These are phyloP conservation scores for Orthonyx spaldingii DNA, from an alignment of 2,113 vertebrate species.

Conservation along the genomic window DNA sequence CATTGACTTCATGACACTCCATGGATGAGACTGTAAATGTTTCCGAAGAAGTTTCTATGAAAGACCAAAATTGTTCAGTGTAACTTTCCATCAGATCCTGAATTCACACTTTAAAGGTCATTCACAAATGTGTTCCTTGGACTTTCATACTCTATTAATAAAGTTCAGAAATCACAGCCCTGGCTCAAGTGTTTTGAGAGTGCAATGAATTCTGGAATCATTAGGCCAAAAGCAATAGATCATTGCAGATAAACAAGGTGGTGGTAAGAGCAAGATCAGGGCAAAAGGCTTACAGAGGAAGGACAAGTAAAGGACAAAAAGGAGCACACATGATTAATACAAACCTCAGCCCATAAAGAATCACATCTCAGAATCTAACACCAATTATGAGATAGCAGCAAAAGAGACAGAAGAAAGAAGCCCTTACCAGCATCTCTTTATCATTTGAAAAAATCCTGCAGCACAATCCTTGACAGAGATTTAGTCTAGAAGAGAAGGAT, in stretches of 20 bases:
- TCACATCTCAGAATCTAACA: neutral
- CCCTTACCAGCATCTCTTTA: neutral
- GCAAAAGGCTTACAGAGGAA: neutral
- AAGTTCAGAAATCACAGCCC: neutral
- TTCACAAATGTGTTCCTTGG: neutral
- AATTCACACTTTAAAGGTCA: neutral
- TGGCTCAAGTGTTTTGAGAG: neutral
- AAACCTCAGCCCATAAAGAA: neutral
- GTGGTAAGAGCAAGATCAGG: neutral
- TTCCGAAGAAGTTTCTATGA: neutral
- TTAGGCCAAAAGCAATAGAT: neutral
- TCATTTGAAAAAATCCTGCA: neutral
- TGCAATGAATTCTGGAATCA: neutral
- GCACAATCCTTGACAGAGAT: neutral
- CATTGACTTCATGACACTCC: neutral
- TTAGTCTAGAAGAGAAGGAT: neutral
- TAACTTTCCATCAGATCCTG: neutral
- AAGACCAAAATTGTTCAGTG: neutral
- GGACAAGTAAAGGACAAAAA: neutral
- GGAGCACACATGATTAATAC: neutral
- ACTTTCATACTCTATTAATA: neutral
- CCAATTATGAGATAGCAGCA: neutral
- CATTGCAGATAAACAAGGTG: neutral
- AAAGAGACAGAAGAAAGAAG: neutral
- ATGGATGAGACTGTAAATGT: neutral